Percentiles rank a stretch among this genome's conserved stretches.
Conservation (phyloP, 1,140 invertebrate species). For the Leptestheria dahalacensis region DNA sequence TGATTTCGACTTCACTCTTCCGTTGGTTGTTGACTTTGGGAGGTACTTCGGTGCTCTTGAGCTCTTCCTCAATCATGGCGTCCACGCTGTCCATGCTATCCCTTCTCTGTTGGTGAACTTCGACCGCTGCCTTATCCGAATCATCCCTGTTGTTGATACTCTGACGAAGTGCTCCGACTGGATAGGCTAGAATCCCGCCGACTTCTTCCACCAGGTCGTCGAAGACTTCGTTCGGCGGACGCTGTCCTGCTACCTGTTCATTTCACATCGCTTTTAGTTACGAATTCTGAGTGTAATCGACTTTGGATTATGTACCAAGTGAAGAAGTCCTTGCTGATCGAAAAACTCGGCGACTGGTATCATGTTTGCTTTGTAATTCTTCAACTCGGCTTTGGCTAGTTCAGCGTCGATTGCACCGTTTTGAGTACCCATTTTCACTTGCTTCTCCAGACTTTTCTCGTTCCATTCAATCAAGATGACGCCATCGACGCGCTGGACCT, state of each 20-base stretch:
- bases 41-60: conserved; percentile 4
- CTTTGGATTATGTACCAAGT: conserved; percentile 44
- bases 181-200: conserved; percentile 18
- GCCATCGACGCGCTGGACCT: conserved; percentile 75
- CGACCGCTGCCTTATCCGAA: background rate
- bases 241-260: conserved; percentile 22
- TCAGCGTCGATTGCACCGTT: conserved; percentile 71
- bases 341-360: conserved; percentile 79
- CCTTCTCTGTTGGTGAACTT: conserved; percentile 2
- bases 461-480: conserved; percentile 71
- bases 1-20: background rate
- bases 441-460: conserved; percentile 62
- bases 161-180: conserved; percentile 10
- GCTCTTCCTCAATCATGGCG: conserved; percentile 13
- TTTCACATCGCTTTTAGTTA: background rate
- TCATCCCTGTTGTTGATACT: background rate
- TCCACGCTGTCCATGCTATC: conserved; percentile 14
- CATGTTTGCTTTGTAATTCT: conserved; percentile 74
- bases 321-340: conserved; percentile 65
- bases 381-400: conserved; percentile 67
- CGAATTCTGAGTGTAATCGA: background rate
- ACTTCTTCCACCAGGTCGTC: conserved; percentile 21
- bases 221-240: conserved; percentile 21
- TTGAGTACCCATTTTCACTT: conserved; percentile 77
- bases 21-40: background rate